phyloP scores from a whole-genome alignment of 2,888 invertebrate species.

The Scaeva pyrastri region DNA sequence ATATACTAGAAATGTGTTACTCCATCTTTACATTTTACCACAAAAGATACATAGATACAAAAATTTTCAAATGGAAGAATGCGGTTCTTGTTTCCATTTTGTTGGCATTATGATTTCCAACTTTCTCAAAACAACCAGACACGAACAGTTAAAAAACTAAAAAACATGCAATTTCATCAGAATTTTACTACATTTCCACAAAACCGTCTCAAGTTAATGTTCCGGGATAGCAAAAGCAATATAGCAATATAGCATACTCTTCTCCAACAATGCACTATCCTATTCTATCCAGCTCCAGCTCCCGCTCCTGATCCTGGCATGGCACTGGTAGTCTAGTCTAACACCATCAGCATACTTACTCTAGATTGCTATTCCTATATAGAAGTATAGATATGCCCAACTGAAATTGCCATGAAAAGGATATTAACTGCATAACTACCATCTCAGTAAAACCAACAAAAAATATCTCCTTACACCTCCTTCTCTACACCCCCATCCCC shows the following conservation, averaged over 20 bases:
- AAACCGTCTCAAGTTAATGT: constrained; percentile 53
- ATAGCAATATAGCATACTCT: constrained; percentile 14
- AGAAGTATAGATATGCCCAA: too few relatives aligned
- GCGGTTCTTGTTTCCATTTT: not conserved
- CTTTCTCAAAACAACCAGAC: not conserved
- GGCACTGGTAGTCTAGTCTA: constrained; percentile 7
- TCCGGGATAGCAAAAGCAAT: constrained; percentile 19
- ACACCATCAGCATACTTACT: not conserved
- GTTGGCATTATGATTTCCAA: not conserved
- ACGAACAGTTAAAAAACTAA: too few relatives aligned
- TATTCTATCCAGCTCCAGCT: too few relatives aligned
- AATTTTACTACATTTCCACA: constrained; percentile 43
- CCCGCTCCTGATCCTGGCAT: too few relatives aligned
- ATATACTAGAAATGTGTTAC: not conserved
- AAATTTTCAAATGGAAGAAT: constrained; percentile 6
- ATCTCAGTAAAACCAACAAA: constrained; percentile 4
- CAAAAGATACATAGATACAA: not conserved
- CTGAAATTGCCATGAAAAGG: constrained; percentile 60
- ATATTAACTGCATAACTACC: constrained; percentile 46
- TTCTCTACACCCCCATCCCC: not conserved
- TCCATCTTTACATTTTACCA: constrained; percentile 15
- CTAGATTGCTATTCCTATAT: not conserved
- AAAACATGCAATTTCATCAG: constrained; percentile 52
- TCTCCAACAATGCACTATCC: constrained; percentile 42
- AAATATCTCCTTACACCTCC: not conserved